Base-by-base conservation (phyloP, 2,113 vertebrate genomes). In the Petroica traversi region DNA sequence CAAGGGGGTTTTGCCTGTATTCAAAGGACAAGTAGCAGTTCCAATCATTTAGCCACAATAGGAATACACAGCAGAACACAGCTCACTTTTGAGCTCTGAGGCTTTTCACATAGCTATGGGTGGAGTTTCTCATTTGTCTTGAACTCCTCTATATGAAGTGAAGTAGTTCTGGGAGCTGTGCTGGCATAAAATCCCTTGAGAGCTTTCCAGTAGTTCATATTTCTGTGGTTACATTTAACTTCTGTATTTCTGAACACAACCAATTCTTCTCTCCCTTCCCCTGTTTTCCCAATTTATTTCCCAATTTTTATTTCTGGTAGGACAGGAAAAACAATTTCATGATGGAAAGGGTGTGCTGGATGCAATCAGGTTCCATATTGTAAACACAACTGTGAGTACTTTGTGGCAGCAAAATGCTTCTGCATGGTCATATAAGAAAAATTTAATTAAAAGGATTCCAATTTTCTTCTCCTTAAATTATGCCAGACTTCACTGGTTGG, bases 251-350 rank as follows among this genome's bases (percentile, higher is more conserved):
- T 79, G 76, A 91, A 89, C 88, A 95, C 62, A 78, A 64, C 61
- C 57, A 80, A n/a, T 57, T 83, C 23, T 67, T 57, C 45, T 93
- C 24, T 81, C 43, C 64, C 7, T 80, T 72, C 41, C 84, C 51
- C 46, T 28, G 20, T 88, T 88, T 62, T 52, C 88, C 66, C 48
- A 52, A 13, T 84, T n/a, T n/a, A n/a, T 88, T 62, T 52, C 88
- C 66, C 48, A 52, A 13, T 84, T n/a, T 94, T 95, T 92, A 87
- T 85, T 94, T 40, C 66, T 76, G 23, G n/a, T 76, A 82, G 83
- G 93, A 97, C 82, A 94, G 48, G 2, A 18, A 62, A 88, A 79
- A 46, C 83, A 62, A 66, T 59, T 85, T 3, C 62, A 69, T 16
- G 8, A 46, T 83, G 33, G 66, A 80, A 78, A 74, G 74, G 57